phyloP scores from a whole-genome alignment of 2,113 vertebrate species.

The Pachyramphus minor region DNA sequence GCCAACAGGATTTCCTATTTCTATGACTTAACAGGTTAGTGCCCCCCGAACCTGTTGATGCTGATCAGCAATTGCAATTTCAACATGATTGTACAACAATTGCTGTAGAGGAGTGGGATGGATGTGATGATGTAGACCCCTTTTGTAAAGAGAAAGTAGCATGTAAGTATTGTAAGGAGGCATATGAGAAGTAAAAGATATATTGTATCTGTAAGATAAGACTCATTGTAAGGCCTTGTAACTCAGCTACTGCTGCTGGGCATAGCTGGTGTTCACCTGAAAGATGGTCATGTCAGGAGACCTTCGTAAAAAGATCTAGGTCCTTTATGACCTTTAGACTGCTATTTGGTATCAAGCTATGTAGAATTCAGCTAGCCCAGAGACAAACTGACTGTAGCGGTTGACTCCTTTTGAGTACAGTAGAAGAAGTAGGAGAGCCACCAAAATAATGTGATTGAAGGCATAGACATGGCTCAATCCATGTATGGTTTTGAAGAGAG shows the following conservation, averaged over 20 bases:
- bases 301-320: neutral
- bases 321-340: neutral
- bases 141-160: neutral
- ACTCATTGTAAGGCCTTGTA: neutral
- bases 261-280: neutral
- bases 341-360: neutral
- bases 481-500: neutral
- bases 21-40: constrained; percentile 87
- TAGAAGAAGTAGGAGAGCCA: neutral
- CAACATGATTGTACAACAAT: neutral
- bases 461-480: neutral
- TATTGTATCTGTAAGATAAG: neutral
- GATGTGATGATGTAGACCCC: neutral
- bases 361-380: neutral
- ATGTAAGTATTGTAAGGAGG: neutral
- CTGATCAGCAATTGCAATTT: neutral
- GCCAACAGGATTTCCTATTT: constrained; percentile 95
- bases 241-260: neutral
- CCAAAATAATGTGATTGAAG: neutral
- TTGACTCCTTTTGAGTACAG: neutral
- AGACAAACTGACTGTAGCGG: neutral
- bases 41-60: neutral
- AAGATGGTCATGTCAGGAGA: neutral
- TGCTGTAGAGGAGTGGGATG: neutral
- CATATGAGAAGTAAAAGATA: neutral